Conservation (phyloP, 35 echinoderm and acorn worm genomes). For the Stichopus chloronotus region DNA sequence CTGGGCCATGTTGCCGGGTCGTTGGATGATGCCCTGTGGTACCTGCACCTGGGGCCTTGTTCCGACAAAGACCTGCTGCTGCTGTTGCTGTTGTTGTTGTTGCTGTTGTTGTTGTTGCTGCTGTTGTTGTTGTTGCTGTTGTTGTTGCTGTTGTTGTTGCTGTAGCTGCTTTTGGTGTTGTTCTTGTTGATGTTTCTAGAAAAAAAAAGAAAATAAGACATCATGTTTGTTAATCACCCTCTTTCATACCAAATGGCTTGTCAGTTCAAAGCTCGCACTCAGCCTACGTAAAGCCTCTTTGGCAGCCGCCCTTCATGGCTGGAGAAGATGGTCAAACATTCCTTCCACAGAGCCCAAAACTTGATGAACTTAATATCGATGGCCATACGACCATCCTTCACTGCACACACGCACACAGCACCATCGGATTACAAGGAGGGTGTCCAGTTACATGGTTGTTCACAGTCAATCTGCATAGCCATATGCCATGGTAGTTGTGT, state of each 20-base stretch:
- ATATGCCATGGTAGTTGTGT: too few species aligned
- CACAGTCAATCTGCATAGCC: too few species aligned
- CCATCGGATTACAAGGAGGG: too few species aligned
- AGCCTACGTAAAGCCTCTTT: too few species aligned
- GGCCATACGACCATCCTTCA: too few species aligned
- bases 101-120: conserved; percentile 25
- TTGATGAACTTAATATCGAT: too few species aligned
- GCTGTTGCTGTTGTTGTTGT: neutral
- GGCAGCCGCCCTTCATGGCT: too few species aligned
- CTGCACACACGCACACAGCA: too few species aligned
- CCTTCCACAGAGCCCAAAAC: too few species aligned
- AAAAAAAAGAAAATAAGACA: neutral
- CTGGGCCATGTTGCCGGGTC: neutral
- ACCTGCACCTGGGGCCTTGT: neutral
- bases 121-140: neutral
- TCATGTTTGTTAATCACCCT: neutral
- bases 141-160: neutral
- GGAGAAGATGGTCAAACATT: too few species aligned
- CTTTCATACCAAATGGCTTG: neutral
- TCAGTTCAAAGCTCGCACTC: too few species aligned
- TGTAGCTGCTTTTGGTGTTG: conserved; percentile 35
- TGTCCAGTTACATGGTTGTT: too few species aligned
- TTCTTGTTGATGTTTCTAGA: conserved; percentile 39
- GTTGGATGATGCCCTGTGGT: neutral
- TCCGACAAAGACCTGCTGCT: neutral